phyloP scores from a whole-genome alignment of 2,888 invertebrate genomes.

The Nineta flava region DNA sequence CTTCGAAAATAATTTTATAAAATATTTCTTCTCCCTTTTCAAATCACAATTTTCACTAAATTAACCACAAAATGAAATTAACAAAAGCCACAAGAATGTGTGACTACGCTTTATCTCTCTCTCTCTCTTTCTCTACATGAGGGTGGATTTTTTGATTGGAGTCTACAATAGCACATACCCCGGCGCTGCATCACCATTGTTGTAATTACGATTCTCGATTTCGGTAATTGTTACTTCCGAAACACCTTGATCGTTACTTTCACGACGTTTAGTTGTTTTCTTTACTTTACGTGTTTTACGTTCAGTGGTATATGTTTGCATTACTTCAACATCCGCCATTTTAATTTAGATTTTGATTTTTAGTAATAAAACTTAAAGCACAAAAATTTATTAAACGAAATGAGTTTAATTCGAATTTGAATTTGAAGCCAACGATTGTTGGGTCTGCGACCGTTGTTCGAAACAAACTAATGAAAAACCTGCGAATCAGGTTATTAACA shows the following conservation, averaged over 20 bases:
- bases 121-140: no score
- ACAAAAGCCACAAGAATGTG: no score
- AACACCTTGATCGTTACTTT: constrained; percentile 51
- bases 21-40: no score
- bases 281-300: constrained; percentile 82
- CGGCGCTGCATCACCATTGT: constrained; percentile 47
- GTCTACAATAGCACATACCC: constrained; percentile 63
- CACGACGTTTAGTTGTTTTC: constrained; percentile 70
- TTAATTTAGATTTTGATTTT: constrained; percentile 12
- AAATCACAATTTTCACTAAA: no score
- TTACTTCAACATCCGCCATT: constrained; percentile 86
- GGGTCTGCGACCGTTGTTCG: neutral
- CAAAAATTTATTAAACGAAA: neutral
- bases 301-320: constrained; percentile 71
- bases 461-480: neutral
- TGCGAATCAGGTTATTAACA: neutral
- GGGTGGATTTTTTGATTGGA: neutral
- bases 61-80: no score
- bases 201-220: constrained; percentile 50
- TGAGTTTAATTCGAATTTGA: neutral
- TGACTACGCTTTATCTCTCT: no score
- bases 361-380: neutral
- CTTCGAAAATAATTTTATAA: no score
- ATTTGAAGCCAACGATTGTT: neutral
- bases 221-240: constrained; percentile 70